Evolutionary conservation across 2,888 invertebrate species (phyloP).

Genomic region (Erebia palarica): DNA sequence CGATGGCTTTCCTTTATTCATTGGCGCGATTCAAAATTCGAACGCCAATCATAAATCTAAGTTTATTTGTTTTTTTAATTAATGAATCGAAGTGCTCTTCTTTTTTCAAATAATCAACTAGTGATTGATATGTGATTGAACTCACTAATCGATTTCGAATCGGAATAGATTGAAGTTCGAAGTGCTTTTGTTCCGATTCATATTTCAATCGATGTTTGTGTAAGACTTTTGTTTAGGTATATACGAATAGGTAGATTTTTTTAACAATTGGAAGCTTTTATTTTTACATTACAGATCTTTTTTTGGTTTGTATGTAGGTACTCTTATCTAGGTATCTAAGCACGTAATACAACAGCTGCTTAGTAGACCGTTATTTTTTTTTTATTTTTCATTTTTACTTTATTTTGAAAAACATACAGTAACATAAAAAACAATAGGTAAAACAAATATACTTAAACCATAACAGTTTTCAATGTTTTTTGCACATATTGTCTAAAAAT

Average conservation of each 20-base stretch:
- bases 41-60: slow-evolving; percentile 18
- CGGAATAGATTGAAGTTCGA: slow-evolving; percentile 29
- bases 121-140: slow-evolving; percentile 28
- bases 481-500: too few relatives aligned
- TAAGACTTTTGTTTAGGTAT: slow-evolving; percentile 15
- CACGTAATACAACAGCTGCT: too few relatives aligned
- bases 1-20: neutral
- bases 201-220: slow-evolving; percentile 24
- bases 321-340: too few relatives aligned
- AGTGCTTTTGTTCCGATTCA: slow-evolving; percentile 14
- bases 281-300: neutral
- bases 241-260: neutral
- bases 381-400: too few relatives aligned
- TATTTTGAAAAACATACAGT: too few relatives aligned
- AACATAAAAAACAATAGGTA: too few relatives aligned
- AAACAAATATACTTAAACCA: too few relatives aligned
- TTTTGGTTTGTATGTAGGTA: too few relatives aligned
- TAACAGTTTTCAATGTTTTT: too few relatives aligned
- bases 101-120: slow-evolving; percentile 28
- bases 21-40: slow-evolving; percentile 20
- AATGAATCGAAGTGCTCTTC: slow-evolving; percentile 31
- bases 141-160: slow-evolving; percentile 29
- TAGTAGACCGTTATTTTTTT: too few relatives aligned
- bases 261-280: too few relatives aligned
- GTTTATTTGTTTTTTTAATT: slow-evolving; percentile 21